Evolutionary conservation across 1,140 invertebrate genomes (phyloP).

Genomic region (Drosophila ironensis): DNA sequence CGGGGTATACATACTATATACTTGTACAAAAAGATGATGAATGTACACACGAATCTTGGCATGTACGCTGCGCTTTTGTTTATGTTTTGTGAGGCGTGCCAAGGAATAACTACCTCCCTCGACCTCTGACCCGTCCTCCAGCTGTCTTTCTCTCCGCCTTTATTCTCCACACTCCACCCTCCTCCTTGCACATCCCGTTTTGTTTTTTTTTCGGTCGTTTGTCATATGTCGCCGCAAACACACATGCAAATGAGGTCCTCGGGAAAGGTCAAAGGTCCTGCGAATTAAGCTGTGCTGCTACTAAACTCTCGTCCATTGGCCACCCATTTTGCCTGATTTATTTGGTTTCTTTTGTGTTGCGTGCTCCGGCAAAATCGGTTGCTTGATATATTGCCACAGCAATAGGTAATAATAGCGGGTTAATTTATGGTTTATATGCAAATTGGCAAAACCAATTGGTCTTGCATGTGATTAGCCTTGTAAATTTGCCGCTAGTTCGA

Average conservation of each 20-base stretch:
- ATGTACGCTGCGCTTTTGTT: constrained; percentile 36
- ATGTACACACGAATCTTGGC: background rate
- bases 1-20: background rate
- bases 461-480: background rate
- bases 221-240: constrained; percentile 15
- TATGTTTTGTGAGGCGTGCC: constrained; percentile 25
- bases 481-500: too few species aligned
- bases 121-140: background rate
- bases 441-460: background rate
- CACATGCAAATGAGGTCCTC: constrained; percentile 29
- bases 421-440: background rate
- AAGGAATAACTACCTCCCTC: constrained; percentile 13
- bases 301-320: background rate
- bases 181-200: too few species aligned
- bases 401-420: background rate
- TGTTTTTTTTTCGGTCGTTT: constrained; percentile 22
- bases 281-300: background rate
- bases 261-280: constrained; percentile 29
- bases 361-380: background rate
- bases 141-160: background rate
- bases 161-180: too few species aligned
- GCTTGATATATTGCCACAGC: background rate
- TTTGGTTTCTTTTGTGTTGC: background rate
- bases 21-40: constrained; percentile 4
- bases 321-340: background rate